Evolutionary conservation across 2,797 vertebrate species (phyloP).

Genomic region (Microctenopoma stevenorrisi): DNA sequence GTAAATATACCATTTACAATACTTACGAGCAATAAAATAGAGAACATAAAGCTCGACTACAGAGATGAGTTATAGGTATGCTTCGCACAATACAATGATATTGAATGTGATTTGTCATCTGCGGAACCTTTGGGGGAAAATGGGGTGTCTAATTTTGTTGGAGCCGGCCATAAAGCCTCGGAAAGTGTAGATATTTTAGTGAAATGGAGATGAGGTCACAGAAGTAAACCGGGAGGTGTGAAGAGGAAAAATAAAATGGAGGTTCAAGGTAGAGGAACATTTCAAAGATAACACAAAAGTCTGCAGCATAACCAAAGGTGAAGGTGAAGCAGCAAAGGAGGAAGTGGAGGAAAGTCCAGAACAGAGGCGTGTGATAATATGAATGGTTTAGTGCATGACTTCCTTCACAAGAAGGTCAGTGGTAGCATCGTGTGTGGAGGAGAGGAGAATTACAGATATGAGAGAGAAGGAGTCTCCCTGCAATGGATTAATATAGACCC

Average conservation of each 20-base stretch:
- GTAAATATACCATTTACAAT: too few relatives aligned
- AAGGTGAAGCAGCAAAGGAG: not conserved
- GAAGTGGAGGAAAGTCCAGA: not conserved
- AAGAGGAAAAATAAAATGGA: not conserved
- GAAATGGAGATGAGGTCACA: not conserved
- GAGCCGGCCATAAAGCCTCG: not conserved
- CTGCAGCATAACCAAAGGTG: not conserved
- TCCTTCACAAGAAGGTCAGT: slow-evolving; percentile 52
- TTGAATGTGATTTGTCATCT: too few relatives aligned
- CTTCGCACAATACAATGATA: too few relatives aligned
- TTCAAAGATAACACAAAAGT: not conserved
- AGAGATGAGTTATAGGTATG: too few relatives aligned
- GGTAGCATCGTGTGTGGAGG: slow-evolving; percentile 44
- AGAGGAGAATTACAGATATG: slow-evolving; percentile 35
- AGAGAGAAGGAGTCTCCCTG: slow-evolving; percentile 35
- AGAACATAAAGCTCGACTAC: too few relatives aligned
- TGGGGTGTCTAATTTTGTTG: not conserved
- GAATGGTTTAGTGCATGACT: slow-evolving; percentile 17
- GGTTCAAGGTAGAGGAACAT: not conserved
- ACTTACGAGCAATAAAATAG: too few relatives aligned
- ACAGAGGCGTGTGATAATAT: not conserved
- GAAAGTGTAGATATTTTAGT: not conserved
- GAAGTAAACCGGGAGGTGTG: not conserved
- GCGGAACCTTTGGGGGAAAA: too few relatives aligned
- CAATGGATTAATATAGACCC: slow-evolving; percentile 66